A percentile compares a stretch with the other conserved stretches of the same genome.
phyloP scores from a whole-genome alignment of 2,888 invertebrate genomes.

The Podabrus alpinus region DNA sequence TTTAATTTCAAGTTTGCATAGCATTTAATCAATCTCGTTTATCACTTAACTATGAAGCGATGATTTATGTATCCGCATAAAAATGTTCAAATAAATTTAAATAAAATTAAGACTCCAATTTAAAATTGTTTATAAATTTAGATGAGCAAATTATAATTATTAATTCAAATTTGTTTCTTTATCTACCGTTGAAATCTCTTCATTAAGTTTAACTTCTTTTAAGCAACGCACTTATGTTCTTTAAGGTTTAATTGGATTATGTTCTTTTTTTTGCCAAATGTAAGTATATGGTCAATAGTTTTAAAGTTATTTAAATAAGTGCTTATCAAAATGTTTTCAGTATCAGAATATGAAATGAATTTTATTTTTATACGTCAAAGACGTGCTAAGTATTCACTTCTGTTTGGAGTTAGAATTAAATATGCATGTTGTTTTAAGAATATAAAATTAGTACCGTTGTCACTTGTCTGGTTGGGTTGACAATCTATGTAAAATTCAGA shows the following conservation, averaged over 20 bases:
- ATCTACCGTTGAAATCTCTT: not conserved
- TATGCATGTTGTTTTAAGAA: constrained; percentile 34
- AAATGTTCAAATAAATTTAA: constrained; percentile 1
- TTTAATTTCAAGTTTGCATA: not conserved
- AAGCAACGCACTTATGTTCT: not conserved
- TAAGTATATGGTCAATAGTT: not conserved
- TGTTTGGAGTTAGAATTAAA: constrained; percentile 23
- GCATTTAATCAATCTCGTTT: not conserved
- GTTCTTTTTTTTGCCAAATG: not conserved
- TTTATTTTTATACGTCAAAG: constrained; percentile 15
- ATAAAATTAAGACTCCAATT: not conserved
- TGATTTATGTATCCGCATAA: not conserved
- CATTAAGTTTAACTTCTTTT: not conserved
- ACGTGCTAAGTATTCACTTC: constrained; percentile 24
- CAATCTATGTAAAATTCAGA: constrained; percentile 36
- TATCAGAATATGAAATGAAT: not conserved
- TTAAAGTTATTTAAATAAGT: not conserved
- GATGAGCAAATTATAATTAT: not conserved
- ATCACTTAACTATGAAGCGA: not conserved
- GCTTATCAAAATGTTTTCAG: not conserved
- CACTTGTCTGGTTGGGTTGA: constrained; percentile 34
- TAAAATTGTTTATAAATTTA: not conserved
- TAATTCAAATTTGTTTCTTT: not conserved
- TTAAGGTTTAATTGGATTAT: not conserved
- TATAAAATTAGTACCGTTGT: constrained; percentile 40